phyloP scores from a whole-genome alignment of 2,888 invertebrate genomes.

The Hyposoter dolosus region DNA sequence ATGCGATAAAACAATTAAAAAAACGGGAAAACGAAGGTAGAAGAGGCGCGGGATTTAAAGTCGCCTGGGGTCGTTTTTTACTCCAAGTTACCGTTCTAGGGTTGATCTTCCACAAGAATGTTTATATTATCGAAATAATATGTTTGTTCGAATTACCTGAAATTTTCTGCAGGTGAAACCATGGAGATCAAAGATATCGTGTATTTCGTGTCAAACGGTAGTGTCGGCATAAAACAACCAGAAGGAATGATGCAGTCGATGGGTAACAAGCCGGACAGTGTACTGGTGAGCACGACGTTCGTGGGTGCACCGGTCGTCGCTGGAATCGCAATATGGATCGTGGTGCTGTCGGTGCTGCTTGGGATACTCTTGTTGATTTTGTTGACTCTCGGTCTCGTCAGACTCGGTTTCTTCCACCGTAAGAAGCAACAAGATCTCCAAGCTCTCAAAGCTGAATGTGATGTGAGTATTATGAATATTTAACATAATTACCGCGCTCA shows the following conservation, averaged over 20 bases:
- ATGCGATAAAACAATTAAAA: too few species aligned
- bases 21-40: too few species aligned
- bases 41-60: too few species aligned
- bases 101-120: background rate
- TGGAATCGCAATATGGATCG: conserved; percentile 77
- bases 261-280: conserved; percentile 74
- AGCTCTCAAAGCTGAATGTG: conserved; percentile 78
- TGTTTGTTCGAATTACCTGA: background rate
- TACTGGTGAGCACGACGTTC: conserved; percentile 81
- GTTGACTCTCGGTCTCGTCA: conserved; percentile 75
- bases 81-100: too few species aligned
- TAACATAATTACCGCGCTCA: too few species aligned
- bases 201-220: conserved; percentile 81
- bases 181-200: conserved; percentile 81
- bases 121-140: background rate
- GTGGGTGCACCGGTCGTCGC: conserved; percentile 78
- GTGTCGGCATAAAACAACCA: conserved; percentile 75
- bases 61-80: too few species aligned
- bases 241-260: conserved; percentile 75
- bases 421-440: conserved; percentile 77
- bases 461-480: conserved; percentile 68
- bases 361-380: conserved; percentile 78
- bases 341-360: conserved; percentile 77
- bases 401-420: conserved; percentile 81
- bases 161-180: conserved; percentile 72